A percentile compares a stretch with the other conserved stretches of the same genome.
Evolutionary conservation across 1,140 invertebrate species (phyloP).

Genomic region (Cephus cinctus): DNA sequence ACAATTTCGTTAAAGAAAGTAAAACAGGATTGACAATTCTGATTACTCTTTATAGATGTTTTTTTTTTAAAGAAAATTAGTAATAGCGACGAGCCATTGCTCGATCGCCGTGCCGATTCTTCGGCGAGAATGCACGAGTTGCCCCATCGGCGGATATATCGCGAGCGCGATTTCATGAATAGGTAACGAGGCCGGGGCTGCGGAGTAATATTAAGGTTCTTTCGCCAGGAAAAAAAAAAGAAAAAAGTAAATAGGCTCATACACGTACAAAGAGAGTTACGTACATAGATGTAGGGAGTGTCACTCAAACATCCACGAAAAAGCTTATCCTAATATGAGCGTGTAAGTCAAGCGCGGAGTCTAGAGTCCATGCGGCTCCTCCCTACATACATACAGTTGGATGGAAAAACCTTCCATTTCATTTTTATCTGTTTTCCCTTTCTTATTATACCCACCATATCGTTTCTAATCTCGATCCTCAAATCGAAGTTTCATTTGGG

Average conservation of each 20-base stretch:
- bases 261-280: not conserved
- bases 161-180: constrained; percentile 5
- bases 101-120: too few relatives aligned
- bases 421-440: too few relatives aligned
- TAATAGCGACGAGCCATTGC: not conserved
- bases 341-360: not conserved
- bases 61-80: not conserved
- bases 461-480: too few relatives aligned
- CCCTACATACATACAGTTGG: too few relatives aligned
- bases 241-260: too few relatives aligned
- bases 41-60: not conserved
- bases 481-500: too few relatives aligned
- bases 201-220: too few relatives aligned
- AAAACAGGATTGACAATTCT: not conserved
- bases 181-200: not conserved
- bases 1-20: not conserved
- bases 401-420: too few relatives aligned
- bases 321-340: not conserved
- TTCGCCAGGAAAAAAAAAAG: too few relatives aligned
- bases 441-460: too few relatives aligned
- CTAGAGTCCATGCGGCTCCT: not conserved
- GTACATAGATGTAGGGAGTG: not conserved
- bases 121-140: not conserved
- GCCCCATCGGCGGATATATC: not conserved
- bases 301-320: not conserved